Percentiles rank a stretch among this genome's conserved stretches.
phyloP scores from a whole-genome alignment of 1,140 invertebrate genomes.

The Cataglyphis hispanica region DNA sequence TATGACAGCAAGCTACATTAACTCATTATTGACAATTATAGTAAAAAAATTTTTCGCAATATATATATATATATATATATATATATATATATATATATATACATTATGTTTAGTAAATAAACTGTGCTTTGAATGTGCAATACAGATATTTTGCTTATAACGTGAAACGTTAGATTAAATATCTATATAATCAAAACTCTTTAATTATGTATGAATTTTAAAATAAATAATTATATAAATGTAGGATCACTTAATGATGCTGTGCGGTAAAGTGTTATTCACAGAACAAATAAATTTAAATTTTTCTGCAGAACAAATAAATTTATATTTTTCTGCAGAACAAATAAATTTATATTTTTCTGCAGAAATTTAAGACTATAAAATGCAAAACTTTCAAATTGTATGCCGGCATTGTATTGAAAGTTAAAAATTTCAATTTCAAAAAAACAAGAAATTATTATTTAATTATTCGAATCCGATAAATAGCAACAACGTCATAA shows the following conservation, averaged over 20 bases:
- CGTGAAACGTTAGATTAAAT: neutral
- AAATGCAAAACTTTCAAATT: neutral
- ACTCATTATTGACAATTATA: neutral
- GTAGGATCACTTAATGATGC: neutral
- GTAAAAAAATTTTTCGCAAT: neutral
- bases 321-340: too few species aligned
- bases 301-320: neutral
- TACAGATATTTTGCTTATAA: neutral
- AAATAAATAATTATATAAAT: slow-evolving; percentile 19
- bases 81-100: neutral
- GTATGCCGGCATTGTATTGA: neutral
- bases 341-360: neutral
- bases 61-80: neutral
- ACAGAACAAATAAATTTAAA: slow-evolving; percentile 3
- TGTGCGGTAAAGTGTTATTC: neutral
- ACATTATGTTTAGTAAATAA: neutral
- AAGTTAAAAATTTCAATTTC: neutral
- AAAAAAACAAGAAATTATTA: neutral
- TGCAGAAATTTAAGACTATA: neutral
- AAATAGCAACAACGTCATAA: neutral
- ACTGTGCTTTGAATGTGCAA: neutral
- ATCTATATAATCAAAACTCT: neutral
- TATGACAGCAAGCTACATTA: neutral
- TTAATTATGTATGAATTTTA: neutral
- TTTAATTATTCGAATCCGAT: neutral